A percentile compares a stretch with the other conserved stretches of the same genome.
Evolutionary conservation across 2,888 invertebrate genomes (phyloP).

Genomic region (Gibbula magus): DNA sequence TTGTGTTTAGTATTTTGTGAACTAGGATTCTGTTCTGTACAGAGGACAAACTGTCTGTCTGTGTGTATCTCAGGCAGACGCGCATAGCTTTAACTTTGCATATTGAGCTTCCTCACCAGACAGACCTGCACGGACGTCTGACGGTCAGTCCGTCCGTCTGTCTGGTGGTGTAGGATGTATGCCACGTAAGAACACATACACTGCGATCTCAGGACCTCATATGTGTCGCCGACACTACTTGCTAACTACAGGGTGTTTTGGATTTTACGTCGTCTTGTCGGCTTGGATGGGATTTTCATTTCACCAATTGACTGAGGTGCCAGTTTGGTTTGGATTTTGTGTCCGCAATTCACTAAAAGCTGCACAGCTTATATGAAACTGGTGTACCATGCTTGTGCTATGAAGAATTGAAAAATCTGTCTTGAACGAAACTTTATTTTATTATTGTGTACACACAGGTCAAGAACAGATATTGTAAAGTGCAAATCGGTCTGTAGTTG

Average conservation of each 20-base stretch:
- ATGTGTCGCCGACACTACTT: conserved; percentile 7
- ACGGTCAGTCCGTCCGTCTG: not conserved
- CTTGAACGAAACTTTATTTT: no score
- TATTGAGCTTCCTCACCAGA: not conserved
- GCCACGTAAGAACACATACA: not conserved
- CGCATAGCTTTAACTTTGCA: conserved; percentile 13
- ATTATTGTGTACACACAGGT: not conserved
- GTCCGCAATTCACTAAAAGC: no score
- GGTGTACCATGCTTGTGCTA: no score
- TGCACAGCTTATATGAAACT: no score
- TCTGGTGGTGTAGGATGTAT: not conserved
- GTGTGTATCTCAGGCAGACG: not conserved
- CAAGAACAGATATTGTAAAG: not conserved
- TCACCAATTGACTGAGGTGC: no score
- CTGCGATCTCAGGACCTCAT: conserved; percentile 15
- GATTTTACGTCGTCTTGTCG: no score
- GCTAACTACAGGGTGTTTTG: not conserved
- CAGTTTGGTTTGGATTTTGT: no score
- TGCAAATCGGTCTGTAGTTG: not conserved
- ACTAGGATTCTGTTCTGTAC: not conserved
- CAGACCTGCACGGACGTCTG: not conserved
- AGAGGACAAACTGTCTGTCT: not conserved
- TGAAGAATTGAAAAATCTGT: no score
- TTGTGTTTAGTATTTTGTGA: conserved; percentile 19
- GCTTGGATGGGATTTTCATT: no score